Conservation (phyloP, 2,888 invertebrate species). For the Hololepta plana region DNA sequence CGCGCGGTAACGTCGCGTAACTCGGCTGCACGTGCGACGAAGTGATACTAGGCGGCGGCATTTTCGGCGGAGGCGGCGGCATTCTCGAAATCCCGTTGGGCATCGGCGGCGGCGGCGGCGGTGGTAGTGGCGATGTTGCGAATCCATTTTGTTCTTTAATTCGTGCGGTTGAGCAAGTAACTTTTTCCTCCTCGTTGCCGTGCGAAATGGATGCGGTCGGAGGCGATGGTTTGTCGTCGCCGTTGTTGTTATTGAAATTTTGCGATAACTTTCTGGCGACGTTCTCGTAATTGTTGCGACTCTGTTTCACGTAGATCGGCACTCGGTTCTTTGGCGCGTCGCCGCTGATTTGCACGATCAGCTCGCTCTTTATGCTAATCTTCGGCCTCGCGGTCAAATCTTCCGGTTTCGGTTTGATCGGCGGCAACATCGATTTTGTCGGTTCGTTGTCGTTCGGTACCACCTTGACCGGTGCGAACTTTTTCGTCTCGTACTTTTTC, state of each 20-base stretch:
- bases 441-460: conserved; percentile 3
- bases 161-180: conserved; percentile 2
- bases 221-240: conserved; percentile 3
- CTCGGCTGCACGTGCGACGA: too few species aligned
- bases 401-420: too few species aligned
- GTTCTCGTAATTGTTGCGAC: not conserved
- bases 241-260: conserved; percentile 3
- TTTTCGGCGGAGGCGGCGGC: conserved; percentile 1
- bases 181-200: conserved; percentile 5
- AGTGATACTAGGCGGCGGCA: not conserved
- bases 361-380: conserved; percentile 7
- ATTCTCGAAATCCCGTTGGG: too few species aligned
- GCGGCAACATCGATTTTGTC: too few species aligned
- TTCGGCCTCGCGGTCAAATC: too few species aligned
- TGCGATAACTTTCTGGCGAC: conserved; percentile 3
- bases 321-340: conserved; percentile 1
- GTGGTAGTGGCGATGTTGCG: conserved; percentile 12
- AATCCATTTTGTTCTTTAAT: not conserved
- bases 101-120: conserved; percentile 10
- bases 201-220: conserved; percentile 9
- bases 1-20: too few species aligned
- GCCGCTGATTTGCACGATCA: conserved; percentile 4
- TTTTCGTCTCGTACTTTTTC: conserved; percentile 5
- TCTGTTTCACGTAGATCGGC: conserved; percentile 2
- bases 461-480: conserved; percentile 3